These are phyloP conservation scores for Acanthis flammea DNA, from an alignment of 2,797 vertebrate species.

Conservation along the genomic window DNA sequence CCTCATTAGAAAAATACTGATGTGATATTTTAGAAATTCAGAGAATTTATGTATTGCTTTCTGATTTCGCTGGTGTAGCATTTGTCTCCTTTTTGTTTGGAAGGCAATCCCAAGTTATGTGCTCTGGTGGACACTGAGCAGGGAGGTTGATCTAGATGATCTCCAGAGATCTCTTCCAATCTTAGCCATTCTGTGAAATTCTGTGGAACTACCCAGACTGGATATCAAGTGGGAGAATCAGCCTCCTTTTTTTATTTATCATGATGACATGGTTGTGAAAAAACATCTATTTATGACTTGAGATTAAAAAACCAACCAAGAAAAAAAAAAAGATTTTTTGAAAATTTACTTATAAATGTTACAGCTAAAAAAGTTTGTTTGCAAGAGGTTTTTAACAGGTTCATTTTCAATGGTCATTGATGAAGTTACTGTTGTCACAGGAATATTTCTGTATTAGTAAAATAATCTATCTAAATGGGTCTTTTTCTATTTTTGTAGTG, in stretches of 20 bases:
- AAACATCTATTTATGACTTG: background rate
- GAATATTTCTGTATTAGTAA: background rate
- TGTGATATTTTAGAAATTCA: background rate
- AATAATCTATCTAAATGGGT: background rate
- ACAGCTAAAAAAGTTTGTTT: background rate
- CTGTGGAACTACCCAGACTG: background rate
- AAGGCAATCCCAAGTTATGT: background rate
- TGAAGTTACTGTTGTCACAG: background rate
- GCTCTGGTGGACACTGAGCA: background rate
- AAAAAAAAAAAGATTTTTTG: background rate
- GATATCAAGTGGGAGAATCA: background rate
- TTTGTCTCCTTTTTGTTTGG: background rate
- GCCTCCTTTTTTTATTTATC: background rate
- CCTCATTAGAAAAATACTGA: fast-evolving
- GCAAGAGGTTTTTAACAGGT: background rate
- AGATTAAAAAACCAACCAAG: background rate
- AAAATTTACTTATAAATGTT: background rate
- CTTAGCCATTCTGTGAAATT: too few species aligned
- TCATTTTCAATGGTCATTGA: background rate
- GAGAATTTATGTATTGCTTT: background rate
- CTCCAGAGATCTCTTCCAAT: background rate
- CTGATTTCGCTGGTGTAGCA: background rate
- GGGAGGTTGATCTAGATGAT: background rate
- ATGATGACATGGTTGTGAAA: background rate
- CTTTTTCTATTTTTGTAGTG: background rate